Percentiles rank a stretch among this genome's conserved stretches.
Evolutionary conservation across 2,888 invertebrate genomes (phyloP).

Genomic region (Copidosoma aretas): DNA sequence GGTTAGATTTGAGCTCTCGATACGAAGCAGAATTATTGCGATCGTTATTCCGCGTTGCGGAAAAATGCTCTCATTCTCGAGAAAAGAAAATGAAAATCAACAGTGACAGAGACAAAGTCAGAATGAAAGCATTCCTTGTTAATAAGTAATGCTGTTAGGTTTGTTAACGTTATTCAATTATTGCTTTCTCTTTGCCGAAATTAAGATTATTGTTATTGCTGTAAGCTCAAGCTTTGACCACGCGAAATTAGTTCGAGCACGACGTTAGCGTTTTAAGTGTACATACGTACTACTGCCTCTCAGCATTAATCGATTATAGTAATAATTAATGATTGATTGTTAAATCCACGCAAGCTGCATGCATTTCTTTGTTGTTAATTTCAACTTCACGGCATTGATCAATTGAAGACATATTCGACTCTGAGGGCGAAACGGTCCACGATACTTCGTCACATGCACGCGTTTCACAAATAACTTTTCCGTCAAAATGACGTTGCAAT

Average conservation of each 20-base stretch:
- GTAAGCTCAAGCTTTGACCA: slow-evolving; percentile 40
- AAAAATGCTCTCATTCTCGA: too few species aligned
- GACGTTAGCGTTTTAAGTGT: too few species aligned
- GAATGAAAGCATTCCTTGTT: slow-evolving; percentile 46
- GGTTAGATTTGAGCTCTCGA: slow-evolving; percentile 23
- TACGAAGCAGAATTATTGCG: not conserved
- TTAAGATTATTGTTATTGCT: slow-evolving; percentile 42
- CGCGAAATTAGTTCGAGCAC: slow-evolving; percentile 44
- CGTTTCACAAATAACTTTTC: too few species aligned
- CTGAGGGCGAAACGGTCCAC: too few species aligned
- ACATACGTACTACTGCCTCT: too few species aligned
- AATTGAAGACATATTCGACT: not conserved
- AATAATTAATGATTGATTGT: too few species aligned
- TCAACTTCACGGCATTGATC: slow-evolving; percentile 27
- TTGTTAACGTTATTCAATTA: slow-evolving; percentile 41
- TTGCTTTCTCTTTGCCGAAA: slow-evolving; percentile 35
- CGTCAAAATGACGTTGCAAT: too few species aligned
- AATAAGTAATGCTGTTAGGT: slow-evolving; percentile 41
- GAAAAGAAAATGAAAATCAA: not conserved
- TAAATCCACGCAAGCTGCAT: slow-evolving; percentile 49
- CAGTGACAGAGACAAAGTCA: not conserved
- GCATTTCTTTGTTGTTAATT: slow-evolving; percentile 54
- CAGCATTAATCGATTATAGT: too few species aligned
- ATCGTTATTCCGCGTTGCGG: not conserved
- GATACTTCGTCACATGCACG: too few species aligned